Base-by-base conservation (phyloP, 1,140 invertebrate genomes). In the Microplitis mediator region DNA sequence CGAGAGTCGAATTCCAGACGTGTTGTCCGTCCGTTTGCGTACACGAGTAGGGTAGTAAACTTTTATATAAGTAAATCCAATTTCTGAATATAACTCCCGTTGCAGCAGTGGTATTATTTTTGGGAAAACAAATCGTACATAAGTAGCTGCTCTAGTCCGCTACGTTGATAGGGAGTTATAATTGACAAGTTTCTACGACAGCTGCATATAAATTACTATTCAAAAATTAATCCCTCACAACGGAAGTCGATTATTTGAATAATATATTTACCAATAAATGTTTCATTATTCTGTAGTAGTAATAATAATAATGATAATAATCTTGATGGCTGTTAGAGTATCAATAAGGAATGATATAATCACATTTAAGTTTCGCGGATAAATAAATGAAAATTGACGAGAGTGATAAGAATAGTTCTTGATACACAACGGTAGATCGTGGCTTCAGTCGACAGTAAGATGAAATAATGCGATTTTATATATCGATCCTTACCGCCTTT, bases 1-100 rank as follows among this genome's bases (percentile, higher is more conserved):
- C 76, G 76, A 73, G 76, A 76, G 54, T 69, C 52, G 76, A 77
- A 77, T 77, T 76, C 73, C 64, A 67, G 69, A 71, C 16, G 45
- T 31, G 11, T 56, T 54, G 31, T 34, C n/a, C 13, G 13, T 16
- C 32, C 34, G 51, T 31, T 13, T 36, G 11, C 60, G 13, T 11
- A 8, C 11, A 45, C 39, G 1, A 45, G 39, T 23, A 45, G 35
- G 64, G 69, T 39, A 66, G 50, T 68, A 72, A 72, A 75, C 35
- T 75, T 75, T 75, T 72, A 75, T 65, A 65, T 52, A 72, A 72
- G 65, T 72, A 72, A 71, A 72, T 72, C 66, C 74, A 64, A 75
- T 71, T 71, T 45, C 63, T 56, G 52, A 23, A 56, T 14, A 23
- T n/a, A 23, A 2, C 5, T 56, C 52, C 52, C 5, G 52, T 13